Percentiles rank a stretch among this genome's conserved stretches.
Evolutionary conservation across 2,113 vertebrate species (phyloP).

Genomic region (Trematomus loennbergii): DNA sequence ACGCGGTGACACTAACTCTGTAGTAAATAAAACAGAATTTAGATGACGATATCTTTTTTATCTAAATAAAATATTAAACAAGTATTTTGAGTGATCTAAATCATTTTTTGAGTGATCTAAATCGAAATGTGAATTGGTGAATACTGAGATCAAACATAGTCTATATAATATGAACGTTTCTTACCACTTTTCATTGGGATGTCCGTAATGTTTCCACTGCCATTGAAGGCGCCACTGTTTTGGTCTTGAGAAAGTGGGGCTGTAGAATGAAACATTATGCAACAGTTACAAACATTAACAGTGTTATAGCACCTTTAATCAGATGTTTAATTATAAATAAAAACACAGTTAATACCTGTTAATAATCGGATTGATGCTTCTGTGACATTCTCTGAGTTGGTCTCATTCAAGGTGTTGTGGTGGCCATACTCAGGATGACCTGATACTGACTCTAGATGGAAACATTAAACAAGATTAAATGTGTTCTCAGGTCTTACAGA

Average conservation of each 20-base stretch:
- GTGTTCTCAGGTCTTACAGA: neutral
- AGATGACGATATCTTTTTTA: neutral
- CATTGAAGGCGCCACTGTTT: conserved; percentile 4
- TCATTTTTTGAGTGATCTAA: neutral
- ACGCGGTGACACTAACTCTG: conserved; percentile 27
- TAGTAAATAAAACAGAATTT: neutral
- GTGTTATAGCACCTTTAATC: neutral
- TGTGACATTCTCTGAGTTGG: conserved; percentile 28
- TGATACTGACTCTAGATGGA: conserved; percentile 23
- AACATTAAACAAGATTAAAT: neutral
- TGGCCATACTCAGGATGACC: neutral
- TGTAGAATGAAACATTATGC: neutral
- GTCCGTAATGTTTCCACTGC: neutral
- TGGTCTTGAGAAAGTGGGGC: neutral
- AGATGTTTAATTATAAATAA: neutral
- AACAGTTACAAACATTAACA: neutral
- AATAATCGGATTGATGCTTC: neutral
- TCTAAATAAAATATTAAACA: neutral
- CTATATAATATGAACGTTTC: neutral
- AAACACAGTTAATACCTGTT: conserved; percentile 35
- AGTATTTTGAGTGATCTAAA: neutral
- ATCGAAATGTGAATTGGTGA: neutral
- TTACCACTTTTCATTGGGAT: conserved; percentile 31
- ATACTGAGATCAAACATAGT: neutral
- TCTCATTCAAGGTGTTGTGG: neutral